phyloP scores from a whole-genome alignment of 1,140 invertebrate species.

The Acyrthosiphon pisum region DNA sequence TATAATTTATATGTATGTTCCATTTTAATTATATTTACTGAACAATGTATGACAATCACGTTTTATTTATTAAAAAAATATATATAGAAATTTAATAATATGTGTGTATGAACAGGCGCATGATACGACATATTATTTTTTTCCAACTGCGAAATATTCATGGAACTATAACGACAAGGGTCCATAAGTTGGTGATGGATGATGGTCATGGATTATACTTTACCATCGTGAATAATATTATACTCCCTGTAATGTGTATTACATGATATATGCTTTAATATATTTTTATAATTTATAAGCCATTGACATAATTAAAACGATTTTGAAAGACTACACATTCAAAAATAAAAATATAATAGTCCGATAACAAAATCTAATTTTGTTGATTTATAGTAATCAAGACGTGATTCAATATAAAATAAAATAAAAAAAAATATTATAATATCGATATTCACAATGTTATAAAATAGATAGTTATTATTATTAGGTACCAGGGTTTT shows the following conservation, averaged over 20 bases:
- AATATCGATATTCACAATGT: neutral
- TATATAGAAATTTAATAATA: neutral
- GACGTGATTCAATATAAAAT: neutral
- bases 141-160: constrained; percentile 40
- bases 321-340: neutral
- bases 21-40: neutral
- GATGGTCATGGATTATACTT: constrained; percentile 39
- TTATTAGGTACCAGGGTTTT: neutral
- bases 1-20: no score
- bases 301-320: neutral
- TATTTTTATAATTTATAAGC: constrained; percentile 21
- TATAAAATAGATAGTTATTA: neutral
- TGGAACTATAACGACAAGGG: constrained; percentile 49
- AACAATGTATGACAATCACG: neutral
- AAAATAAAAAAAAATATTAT: neutral
- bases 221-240: constrained; percentile 9
- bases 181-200: constrained; percentile 33
- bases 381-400: neutral
- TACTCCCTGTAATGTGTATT: neutral
- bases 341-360: neutral
- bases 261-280: neutral
- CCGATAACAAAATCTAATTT: neutral
- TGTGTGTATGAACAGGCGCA: neutral
- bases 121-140: neutral
- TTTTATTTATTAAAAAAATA: neutral